Percentiles rank a stretch among this genome's conserved stretches.
Conservation (phyloP, 2,113 vertebrate genomes). For the Varanus salvator region DNA sequence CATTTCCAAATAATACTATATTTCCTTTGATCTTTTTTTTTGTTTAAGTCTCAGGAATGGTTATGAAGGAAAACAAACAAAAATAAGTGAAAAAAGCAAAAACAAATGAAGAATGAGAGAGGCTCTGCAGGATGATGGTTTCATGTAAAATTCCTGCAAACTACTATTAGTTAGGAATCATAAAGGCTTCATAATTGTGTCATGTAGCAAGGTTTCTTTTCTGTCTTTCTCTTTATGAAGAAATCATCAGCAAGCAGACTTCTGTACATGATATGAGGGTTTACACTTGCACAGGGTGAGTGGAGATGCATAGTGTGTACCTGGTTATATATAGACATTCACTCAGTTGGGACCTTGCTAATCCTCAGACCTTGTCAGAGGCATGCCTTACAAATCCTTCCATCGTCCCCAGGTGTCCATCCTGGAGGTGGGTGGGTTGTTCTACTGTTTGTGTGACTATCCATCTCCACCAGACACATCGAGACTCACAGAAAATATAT, state of each 20-base stretch:
- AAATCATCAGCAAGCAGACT: neutral
- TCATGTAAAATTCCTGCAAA: too few species aligned
- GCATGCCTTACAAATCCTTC: conserved; percentile 1
- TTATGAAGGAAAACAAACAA: too few species aligned
- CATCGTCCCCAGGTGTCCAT: neutral
- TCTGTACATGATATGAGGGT: neutral
- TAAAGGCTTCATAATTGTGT: too few species aligned
- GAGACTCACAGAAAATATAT: conserved; percentile 4
- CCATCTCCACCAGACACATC: neutral
- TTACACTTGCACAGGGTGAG: neutral
- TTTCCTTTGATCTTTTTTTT: too few species aligned
- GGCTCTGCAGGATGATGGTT: too few species aligned
- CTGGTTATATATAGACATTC: neutral
- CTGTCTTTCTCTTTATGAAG: neutral
- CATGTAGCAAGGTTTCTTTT: neutral
- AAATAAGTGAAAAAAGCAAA: too few species aligned
- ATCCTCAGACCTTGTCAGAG: neutral
- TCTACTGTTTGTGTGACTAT: neutral
- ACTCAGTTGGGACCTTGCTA: neutral
- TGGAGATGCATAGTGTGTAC: neutral
- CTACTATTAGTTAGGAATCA: too few species aligned
- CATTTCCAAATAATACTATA: too few species aligned
- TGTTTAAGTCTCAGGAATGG: too few species aligned
- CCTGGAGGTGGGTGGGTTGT: neutral
- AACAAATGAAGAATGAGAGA: too few species aligned